Evolutionary conservation across 2,797 vertebrate genomes (phyloP).

Genomic region (Alfaro cultratus): DNA sequence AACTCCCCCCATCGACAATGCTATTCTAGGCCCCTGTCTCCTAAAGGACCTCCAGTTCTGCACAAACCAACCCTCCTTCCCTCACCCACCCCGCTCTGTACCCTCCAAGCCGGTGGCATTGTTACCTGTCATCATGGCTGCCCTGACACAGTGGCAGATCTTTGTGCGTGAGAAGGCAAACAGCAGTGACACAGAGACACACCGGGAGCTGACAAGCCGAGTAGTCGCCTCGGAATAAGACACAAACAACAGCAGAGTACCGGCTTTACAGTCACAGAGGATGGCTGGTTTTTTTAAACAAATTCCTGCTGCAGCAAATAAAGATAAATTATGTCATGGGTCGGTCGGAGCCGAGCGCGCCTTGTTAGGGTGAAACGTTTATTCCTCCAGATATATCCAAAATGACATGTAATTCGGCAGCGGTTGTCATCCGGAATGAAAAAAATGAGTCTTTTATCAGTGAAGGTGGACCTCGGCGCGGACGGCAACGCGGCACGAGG

Average conservation of each 20-base stretch:
- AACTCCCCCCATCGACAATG: slow-evolving; percentile 41
- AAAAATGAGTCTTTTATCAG: slow-evolving; percentile 62
- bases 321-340: slow-evolving; percentile 62
- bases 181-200: slow-evolving; percentile 65
- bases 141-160: slow-evolving; percentile 64
- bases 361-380: slow-evolving; percentile 50
- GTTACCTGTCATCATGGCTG: slow-evolving; percentile 75
- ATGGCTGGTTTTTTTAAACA: slow-evolving; percentile 44
- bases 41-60: slow-evolving; percentile 67
- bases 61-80: slow-evolving; percentile 56
- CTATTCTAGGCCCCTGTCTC: slow-evolving; percentile 60
- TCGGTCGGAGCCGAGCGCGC: slow-evolving; percentile 38
- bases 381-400: slow-evolving; percentile 57
- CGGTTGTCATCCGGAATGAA: slow-evolving; percentile 62
- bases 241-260: slow-evolving; percentile 40
- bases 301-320: slow-evolving; percentile 55
- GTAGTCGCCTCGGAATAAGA: slow-evolving; percentile 35
- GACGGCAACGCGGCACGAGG: slow-evolving; percentile 43
- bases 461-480: slow-evolving; percentile 40
- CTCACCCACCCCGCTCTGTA: no score
- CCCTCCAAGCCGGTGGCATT: slow-evolving; percentile 54
- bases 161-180: slow-evolving; percentile 72
- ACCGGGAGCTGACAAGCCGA: slow-evolving; percentile 44
- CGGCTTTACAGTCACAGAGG: slow-evolving; percentile 49
- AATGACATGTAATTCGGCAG: slow-evolving; percentile 68